Evolutionary conservation across 2,113 vertebrate genomes (phyloP).

Genomic region (Brachyistius frenatus): DNA sequence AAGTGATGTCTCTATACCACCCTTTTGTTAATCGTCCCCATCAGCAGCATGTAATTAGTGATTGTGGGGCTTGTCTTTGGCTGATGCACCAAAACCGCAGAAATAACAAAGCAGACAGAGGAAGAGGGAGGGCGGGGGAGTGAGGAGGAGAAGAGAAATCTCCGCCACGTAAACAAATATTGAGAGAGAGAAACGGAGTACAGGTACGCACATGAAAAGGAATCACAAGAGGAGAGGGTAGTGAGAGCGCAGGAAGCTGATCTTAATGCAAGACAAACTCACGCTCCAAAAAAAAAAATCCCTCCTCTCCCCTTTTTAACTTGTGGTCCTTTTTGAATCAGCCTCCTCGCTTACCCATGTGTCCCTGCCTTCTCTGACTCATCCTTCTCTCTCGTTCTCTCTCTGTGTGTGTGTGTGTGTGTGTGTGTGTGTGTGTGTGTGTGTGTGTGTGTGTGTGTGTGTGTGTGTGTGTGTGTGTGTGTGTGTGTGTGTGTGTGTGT

Average conservation of each 20-base stretch:
- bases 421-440: not conserved
- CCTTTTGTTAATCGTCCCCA: slow-evolving; percentile 52
- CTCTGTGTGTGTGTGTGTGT: slow-evolving; percentile 14
- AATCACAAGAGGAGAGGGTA: not conserved
- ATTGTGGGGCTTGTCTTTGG: slow-evolving; percentile 48
- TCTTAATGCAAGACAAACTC: slow-evolving; percentile 4
- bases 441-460: not conserved
- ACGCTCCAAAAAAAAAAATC: not conserved
- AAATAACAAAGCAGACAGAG: slow-evolving; percentile 33
- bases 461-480: slow-evolving; percentile 5
- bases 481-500: too few relatives aligned
- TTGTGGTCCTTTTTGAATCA: slow-evolving; percentile 38
- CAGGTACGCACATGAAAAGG: not conserved
- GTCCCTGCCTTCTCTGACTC: slow-evolving; percentile 61
- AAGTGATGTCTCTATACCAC: slow-evolving; percentile 62
- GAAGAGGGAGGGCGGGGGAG: slow-evolving; percentile 3
- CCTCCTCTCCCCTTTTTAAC: slow-evolving; percentile 2
- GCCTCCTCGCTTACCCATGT: slow-evolving; percentile 22
- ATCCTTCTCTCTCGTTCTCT: slow-evolving; percentile 46
- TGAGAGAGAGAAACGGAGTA: not conserved
- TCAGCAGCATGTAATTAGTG: slow-evolving; percentile 60
- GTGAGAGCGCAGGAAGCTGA: not conserved
- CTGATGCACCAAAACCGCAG: slow-evolving; percentile 50
- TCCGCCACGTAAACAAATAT: too few relatives aligned
- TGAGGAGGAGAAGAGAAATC: not conserved